Percentiles rank a stretch among this genome's conserved stretches.
phyloP scores from a whole-genome alignment of 2,888 invertebrate species.

The Onthophagus sagittarius region DNA sequence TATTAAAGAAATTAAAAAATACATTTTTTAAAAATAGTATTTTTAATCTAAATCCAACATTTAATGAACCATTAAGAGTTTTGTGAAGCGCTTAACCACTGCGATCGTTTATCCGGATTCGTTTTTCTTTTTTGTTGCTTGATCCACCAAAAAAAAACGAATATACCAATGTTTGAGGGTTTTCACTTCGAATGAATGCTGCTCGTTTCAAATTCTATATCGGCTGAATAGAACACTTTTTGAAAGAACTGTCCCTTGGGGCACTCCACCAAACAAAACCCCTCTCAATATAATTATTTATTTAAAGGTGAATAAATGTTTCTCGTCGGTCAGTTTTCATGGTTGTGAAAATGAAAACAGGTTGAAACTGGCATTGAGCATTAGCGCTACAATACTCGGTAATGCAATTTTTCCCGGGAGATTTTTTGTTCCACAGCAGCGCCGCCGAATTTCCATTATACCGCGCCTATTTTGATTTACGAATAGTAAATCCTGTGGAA shows the following conservation, averaged over 20 bases:
- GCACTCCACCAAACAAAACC: no score
- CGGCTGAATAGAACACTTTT: background rate
- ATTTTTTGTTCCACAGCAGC: background rate
- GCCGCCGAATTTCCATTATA: slow-evolving; percentile 2
- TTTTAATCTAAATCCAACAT: background rate
- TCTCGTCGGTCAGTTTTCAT: background rate
- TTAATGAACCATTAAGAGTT: background rate
- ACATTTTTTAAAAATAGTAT: background rate
- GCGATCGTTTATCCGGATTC: no score
- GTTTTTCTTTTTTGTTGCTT: background rate
- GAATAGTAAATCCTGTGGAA: background rate
- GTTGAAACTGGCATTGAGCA: background rate
- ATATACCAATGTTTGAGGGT: background rate
- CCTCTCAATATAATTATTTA: no score
- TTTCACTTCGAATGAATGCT: background rate
- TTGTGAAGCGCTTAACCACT: background rate
- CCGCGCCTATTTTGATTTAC: slow-evolving; percentile 10
- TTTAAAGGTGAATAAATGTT: background rate
- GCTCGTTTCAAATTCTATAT: background rate
- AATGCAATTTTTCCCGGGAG: background rate
- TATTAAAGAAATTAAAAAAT: background rate
- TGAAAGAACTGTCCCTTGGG: background rate
- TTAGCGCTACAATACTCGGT: background rate
- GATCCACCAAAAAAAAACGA: background rate
- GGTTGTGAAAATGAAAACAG: background rate